Conservation (phyloP, 2,888 invertebrate species). For the Pharmacophagus antenor region DNA sequence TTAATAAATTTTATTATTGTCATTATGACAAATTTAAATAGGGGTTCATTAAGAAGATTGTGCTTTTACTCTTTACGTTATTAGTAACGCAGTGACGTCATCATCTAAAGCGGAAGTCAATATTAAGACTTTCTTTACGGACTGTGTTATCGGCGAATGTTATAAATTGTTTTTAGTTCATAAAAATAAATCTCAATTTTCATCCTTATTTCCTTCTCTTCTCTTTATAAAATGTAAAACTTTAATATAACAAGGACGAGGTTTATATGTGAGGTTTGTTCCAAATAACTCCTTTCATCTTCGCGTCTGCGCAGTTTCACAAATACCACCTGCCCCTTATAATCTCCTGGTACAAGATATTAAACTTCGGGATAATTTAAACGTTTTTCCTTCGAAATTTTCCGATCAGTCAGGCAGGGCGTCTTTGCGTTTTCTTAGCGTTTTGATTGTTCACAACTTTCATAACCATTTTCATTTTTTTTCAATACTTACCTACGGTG, state of each 20-base stretch:
- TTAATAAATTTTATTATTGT: too few relatives aligned
- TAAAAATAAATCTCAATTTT: background rate
- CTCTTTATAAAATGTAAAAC: background rate
- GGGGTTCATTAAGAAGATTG: too few relatives aligned
- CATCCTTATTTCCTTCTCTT: background rate
- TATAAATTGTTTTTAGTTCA: background rate
- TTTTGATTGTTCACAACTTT: too few relatives aligned
- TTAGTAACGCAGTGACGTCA: background rate
- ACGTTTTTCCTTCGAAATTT: background rate
- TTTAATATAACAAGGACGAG: background rate
- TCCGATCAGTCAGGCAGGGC: background rate
- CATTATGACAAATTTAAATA: too few relatives aligned
- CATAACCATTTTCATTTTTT: too few relatives aligned
- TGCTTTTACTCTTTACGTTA: too few relatives aligned
- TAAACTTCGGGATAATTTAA: background rate
- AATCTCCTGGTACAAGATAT: background rate
- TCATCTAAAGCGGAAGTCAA: background rate
- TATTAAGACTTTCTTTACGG: background rate
- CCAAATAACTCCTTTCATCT: background rate
- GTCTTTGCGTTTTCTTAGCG: background rate
- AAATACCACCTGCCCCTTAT: background rate
- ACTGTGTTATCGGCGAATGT: background rate
- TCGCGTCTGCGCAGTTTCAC: background rate
- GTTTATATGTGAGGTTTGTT: background rate
- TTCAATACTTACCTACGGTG: too few relatives aligned